Evolutionary conservation across 2,888 invertebrate genomes (phyloP), one percentile per base, ranked within the genome.

Genomic region (Melipona bicolor): DNA sequence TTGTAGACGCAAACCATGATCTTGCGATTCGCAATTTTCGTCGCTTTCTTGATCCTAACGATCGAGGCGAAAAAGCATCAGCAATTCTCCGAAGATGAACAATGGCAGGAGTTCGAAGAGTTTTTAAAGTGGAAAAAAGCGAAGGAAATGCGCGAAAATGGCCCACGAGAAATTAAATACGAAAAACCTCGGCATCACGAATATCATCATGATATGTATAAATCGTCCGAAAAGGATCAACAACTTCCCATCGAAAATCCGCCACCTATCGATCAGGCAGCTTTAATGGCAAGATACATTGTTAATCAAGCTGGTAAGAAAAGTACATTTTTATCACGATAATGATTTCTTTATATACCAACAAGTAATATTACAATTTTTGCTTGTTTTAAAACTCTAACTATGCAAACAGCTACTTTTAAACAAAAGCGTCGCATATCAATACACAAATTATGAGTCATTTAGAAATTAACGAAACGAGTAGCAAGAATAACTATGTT

Each of bases 211-310:
- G 75, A 70, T 13, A 56, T 49, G n/a, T 64, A 81, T 11, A 65
- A 69, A 52, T 19, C 54, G 11, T n/a, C 71, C n/a, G 72, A 64
- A 24, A 59, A n/a, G 0, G 36, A 73, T 13, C 75, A 79, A 11
- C 59, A 72, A 19, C 3, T 24, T 49, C 19, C 49, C n/a, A 13
- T 21, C n/a, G 21, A 49, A 56, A 95, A 93, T 78, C 96, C 96
- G 11, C 97, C 97, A 6, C 96, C 96, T 71, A 96, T 96, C 81
- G 95, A 95, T 52, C 94, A 97, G 89, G 93, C 95, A 24, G 96
- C 97, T 11, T 94, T 96, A 78, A 97, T 97, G 96, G 97, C 97
- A 15, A 95, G 97, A 95, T 97, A 96, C 91, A 96, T 97, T 68
- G 95, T 97, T 75, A 97, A 97, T 92, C 96, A 96, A 91, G 95